Conservation (phyloP, 1,140 invertebrate genomes). For the Ceratina japonica region DNA sequence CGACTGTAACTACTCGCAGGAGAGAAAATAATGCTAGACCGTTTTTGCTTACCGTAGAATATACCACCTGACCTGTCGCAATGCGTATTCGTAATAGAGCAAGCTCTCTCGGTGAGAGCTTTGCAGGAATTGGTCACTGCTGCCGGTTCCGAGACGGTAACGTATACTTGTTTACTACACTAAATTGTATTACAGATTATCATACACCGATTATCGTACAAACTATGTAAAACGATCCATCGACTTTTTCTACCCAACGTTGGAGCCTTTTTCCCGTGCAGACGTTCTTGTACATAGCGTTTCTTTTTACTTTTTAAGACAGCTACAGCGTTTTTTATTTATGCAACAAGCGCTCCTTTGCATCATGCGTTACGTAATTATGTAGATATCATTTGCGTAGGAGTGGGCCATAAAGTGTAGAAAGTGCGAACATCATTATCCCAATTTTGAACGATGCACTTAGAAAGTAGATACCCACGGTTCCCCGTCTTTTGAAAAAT, state of each 20-base stretch:
- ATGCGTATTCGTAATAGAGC: constrained; percentile 99
- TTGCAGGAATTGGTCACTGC: constrained; percentile 98
- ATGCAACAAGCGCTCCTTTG: background rate
- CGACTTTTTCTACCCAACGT: background rate
- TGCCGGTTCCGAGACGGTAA: constrained; percentile 93
- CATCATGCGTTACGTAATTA: background rate
- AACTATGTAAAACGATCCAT: background rate
- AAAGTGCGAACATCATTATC: constrained; percentile 17
- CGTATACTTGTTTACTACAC: constrained; percentile 53
- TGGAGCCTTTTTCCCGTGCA: constrained; percentile 22
- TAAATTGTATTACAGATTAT: constrained; percentile 14
- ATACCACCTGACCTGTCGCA: constrained; percentile 98
- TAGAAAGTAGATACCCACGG: constrained; percentile 55
- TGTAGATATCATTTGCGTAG: constrained; percentile 46
- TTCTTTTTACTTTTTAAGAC: background rate
- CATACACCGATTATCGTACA: constrained; percentile 11
- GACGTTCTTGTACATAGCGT: background rate
- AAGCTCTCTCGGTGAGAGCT: constrained; percentile 98
- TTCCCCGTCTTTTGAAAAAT: background rate
- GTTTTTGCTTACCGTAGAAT: constrained; percentile 83
- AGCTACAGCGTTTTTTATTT: background rate
- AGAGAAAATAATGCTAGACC: background rate
- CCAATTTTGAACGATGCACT: constrained; percentile 54
- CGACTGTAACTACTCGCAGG: no score
- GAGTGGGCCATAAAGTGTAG: constrained; percentile 67